Evolutionary conservation across 2,797 vertebrate genomes (phyloP).

Genomic region (Pseudochromis fuscus): DNA sequence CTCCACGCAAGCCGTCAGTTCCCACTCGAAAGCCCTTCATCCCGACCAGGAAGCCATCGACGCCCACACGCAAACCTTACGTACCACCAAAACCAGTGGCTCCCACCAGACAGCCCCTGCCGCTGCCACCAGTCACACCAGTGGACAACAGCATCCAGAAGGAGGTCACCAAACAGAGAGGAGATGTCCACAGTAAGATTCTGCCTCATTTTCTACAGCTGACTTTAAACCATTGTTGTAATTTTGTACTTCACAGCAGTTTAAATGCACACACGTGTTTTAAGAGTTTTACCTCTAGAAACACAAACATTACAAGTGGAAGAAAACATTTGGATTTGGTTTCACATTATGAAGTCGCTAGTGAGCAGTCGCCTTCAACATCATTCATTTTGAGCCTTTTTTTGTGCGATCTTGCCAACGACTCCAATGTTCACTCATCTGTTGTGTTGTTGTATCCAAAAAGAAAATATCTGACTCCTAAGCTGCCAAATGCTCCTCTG

Average conservation of each 20-base stretch:
- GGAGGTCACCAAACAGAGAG: conserved; percentile 92
- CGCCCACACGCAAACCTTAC: conserved; percentile 66
- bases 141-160: conserved; percentile 92
- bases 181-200: conserved; percentile 97
- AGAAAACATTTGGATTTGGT: neutral
- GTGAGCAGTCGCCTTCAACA: too few relatives aligned
- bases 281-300: neutral
- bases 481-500: conserved; percentile 4
- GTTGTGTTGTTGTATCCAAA: conserved; percentile 1
- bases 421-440: neutral
- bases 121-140: conserved; percentile 60
- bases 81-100: conserved; percentile 53
- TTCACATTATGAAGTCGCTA: neutral
- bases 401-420: neutral
- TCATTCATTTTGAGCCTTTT: neutral
- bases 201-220: neutral
- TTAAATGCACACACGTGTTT: neutral
- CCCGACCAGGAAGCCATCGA: conserved; percentile 72
- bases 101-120: conserved; percentile 57
- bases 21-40: conserved; percentile 74
- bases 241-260: neutral
- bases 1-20: conserved; percentile 70
- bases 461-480: neutral
- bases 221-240: neutral
- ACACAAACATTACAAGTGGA: too few relatives aligned